Conservation (phyloP, 2,888 invertebrate genomes). For the Flexamia atlantica region DNA sequence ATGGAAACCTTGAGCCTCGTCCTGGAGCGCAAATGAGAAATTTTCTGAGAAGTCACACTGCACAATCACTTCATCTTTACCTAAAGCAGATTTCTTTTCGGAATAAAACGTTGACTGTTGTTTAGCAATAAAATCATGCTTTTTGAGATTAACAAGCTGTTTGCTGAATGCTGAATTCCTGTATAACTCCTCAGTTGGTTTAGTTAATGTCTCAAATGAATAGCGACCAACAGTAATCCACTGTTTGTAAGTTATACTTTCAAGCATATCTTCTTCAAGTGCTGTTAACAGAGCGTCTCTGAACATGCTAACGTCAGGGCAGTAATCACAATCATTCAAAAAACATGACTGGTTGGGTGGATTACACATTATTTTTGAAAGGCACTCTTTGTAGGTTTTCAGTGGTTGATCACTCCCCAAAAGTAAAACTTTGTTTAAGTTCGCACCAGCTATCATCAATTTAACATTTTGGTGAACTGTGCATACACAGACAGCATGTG, state of each 20-base stretch:
- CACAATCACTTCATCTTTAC: slow-evolving; percentile 27
- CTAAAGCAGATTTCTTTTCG: slow-evolving; percentile 23
- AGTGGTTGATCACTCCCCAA: slow-evolving; percentile 32
- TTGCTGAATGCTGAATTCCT: slow-evolving; percentile 25
- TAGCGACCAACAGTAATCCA: slow-evolving; percentile 51
- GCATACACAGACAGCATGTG: slow-evolving; percentile 61
- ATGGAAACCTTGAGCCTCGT: slow-evolving; percentile 60
- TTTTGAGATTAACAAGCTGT: slow-evolving; percentile 20
- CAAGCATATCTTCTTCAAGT: slow-evolving; percentile 46
- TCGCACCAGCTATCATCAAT: slow-evolving; percentile 50
- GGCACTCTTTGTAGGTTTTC: slow-evolving; percentile 43
- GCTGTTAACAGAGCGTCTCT: slow-evolving; percentile 18
- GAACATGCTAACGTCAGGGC: slow-evolving; percentile 17
- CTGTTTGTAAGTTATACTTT: slow-evolving; percentile 45
- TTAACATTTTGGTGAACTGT: slow-evolving; percentile 60
- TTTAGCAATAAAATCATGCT: slow-evolving; percentile 45
- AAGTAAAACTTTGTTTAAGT: slow-evolving; percentile 9
- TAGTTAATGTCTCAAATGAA: slow-evolving; percentile 47
- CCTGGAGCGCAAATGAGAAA: slow-evolving; percentile 56
- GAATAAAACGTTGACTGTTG: slow-evolving; percentile 40
- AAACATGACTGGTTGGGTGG: slow-evolving; percentile 47
- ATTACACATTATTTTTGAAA: slow-evolving; percentile 34
- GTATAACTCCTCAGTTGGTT: slow-evolving; percentile 39
- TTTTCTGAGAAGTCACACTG: slow-evolving; percentile 52
- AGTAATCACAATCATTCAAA: slow-evolving; percentile 52